Percentiles rank a stretch among this genome's conserved stretches.
Evolutionary conservation across 2,797 vertebrate species (phyloP).

Genomic region (Onychomys leucogaster): DNA sequence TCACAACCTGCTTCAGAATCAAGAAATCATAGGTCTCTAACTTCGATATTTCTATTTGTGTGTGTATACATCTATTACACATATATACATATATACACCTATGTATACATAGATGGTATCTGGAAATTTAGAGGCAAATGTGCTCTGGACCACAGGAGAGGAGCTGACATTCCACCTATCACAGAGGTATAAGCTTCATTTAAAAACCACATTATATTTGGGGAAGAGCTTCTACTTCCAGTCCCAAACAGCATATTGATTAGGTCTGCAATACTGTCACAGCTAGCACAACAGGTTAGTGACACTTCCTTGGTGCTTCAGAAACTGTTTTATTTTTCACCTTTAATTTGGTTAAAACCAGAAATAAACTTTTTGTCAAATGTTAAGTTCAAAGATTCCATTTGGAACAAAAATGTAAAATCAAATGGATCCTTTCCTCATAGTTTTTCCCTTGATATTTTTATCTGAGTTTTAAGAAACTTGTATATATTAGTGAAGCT

Average conservation of each 20-base stretch:
- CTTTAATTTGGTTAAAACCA: conserved; percentile 3
- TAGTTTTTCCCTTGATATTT: not conserved
- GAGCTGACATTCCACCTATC: not conserved
- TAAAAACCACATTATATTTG: conserved; percentile 3
- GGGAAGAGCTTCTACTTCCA: not conserved
- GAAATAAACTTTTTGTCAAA: not conserved
- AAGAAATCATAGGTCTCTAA: not conserved
- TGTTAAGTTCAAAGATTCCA: not conserved
- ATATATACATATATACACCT: not conserved
- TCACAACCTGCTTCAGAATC: not conserved
- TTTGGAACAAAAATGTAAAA: not conserved
- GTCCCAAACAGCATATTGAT: not conserved
- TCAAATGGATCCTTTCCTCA: not conserved
- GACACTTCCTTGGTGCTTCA: not conserved
- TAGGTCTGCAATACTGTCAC: not conserved
- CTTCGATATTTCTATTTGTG: not conserved
- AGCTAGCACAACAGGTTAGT: not conserved
- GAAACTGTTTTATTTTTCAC: not conserved
- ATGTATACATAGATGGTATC: not conserved
- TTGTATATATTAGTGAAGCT: conserved; percentile 44
- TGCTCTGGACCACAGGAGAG: not conserved
- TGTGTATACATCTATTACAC: too few relatives aligned
- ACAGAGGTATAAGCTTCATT: not conserved
- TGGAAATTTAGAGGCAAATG: not conserved
- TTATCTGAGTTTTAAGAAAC: conserved; percentile 36